Conservation (phyloP, 2,888 invertebrate genomes). For the Chrysolina haemoptera region DNA sequence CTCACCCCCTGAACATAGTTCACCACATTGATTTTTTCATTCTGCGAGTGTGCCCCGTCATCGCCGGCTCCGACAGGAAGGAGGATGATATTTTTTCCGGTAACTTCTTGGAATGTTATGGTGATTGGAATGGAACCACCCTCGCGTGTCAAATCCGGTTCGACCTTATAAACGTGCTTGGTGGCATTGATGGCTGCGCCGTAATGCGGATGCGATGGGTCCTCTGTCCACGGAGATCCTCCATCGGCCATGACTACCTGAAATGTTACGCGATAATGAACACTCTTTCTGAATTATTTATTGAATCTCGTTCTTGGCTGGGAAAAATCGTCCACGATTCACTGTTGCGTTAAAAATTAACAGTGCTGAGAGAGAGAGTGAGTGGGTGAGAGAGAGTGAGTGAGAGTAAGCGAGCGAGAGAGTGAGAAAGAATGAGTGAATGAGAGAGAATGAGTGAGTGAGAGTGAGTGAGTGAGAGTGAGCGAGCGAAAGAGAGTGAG, state of each 20-base stretch:
- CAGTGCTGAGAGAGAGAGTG: too few species aligned
- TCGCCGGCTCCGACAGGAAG: constrained; percentile 96
- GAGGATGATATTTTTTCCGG: constrained; percentile 93
- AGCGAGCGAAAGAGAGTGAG: not conserved
- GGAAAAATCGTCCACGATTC: too few species aligned
- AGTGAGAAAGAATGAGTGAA: not conserved
- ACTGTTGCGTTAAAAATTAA: too few species aligned
- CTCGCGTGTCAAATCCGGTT: constrained; percentile 96
- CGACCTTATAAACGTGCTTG: constrained; percentile 87
- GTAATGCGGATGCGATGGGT: constrained; percentile 94
- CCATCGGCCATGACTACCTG: constrained; percentile 69
- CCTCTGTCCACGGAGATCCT: constrained; percentile 93
- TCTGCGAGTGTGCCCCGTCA: constrained; percentile 99
- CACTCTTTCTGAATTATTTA: too few species aligned
- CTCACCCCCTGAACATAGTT: constrained; percentile 96
- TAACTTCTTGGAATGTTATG: constrained; percentile 91
- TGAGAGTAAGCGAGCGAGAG: not conserved
- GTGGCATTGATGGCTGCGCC: constrained; percentile 88
- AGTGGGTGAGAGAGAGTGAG: too few species aligned
- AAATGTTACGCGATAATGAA: not conserved
- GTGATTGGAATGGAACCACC: constrained; percentile 99
- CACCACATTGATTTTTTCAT: constrained; percentile 94
- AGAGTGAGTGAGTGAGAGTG: not conserved
- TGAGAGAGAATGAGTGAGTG: not conserved
- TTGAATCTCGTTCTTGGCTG: too few species aligned